Evolutionary conservation across 2,797 vertebrate genomes (phyloP).

Genomic region (Coilia nasus): DNA sequence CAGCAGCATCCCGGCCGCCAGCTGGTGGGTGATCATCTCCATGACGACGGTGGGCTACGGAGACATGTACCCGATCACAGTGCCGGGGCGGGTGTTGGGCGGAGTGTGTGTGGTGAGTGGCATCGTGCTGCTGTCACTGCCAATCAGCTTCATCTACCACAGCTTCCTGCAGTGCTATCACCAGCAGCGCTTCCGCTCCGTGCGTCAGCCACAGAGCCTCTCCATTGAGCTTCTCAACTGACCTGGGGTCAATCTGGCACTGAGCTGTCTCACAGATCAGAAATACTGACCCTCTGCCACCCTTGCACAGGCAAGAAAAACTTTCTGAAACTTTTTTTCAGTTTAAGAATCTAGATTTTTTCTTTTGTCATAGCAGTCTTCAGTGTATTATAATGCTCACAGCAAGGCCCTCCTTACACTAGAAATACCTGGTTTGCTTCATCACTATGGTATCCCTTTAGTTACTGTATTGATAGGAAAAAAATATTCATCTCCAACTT

Average conservation of each 20-base stretch:
- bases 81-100: slow-evolving; percentile 93
- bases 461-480: not conserved
- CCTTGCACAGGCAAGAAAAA: not conserved
- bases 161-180: slow-evolving; percentile 99
- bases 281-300: slow-evolving; percentile 21
- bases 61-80: slow-evolving; percentile 95
- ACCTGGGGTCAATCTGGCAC: slow-evolving; percentile 51
- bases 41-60: slow-evolving; percentile 99
- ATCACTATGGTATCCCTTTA: not conserved
- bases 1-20: slow-evolving; percentile 95
- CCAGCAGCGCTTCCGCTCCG: slow-evolving; percentile 94
- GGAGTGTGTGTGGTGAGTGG: slow-evolving; percentile 98
- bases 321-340: slow-evolving; percentile 49
- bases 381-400: slow-evolving; percentile 1
- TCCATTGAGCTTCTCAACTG: slow-evolving; percentile 86
- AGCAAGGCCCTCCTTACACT: not conserved
- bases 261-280: slow-evolving; percentile 35
- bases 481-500: too few relatives aligned
- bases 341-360: slow-evolving; percentile 30
- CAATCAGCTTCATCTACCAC: slow-evolving; percentile 99
- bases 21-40: slow-evolving; percentile 99
- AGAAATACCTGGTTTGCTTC: not conserved
- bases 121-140: slow-evolving; percentile 94
- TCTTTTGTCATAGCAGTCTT: not conserved
- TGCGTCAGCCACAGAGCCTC: slow-evolving; percentile 87